Base-by-base conservation (phyloP, 2,797 vertebrate species). In the Xiphophorus birchmanni region DNA sequence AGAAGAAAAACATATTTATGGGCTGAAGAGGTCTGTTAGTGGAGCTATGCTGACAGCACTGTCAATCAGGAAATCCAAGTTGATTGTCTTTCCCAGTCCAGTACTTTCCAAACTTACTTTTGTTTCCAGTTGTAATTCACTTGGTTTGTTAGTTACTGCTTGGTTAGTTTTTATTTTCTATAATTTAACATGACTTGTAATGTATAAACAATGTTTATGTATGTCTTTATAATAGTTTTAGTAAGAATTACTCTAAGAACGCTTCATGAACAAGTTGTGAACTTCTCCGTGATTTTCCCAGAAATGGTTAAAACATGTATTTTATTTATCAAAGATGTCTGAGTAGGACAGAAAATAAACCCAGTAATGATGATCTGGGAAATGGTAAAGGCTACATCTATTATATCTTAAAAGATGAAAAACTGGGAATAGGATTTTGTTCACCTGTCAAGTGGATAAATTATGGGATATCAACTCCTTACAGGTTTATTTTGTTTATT, bases 41-140 rank as follows among this genome's bases (percentile, higher is more conserved):
- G 69, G 52, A 56, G 74, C 17, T n/a, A n/a, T 54, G 48, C 48
- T 74, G 48, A 54, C 48, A 74, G 50, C 11, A 17, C 35, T 74
- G 73, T 37, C 73, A 74, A 42, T 52, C 73, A n/a, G 50, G 4
- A 40, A 54, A 40, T 74, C 13, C 50, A 40, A 75, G 35, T 42
- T 58, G 37, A 56, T 42, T n/a, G 44, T 75, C 23, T 40, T n/a
- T 37, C 13, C 35, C 37, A 56, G 12, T 54, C 37, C 35, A 75
- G 21, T 56, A 75, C 50, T 74, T 74, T 56, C 32, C 50, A 69
- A 48, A 69, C 35, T n/a, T n/a, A 69, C 60, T 40, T 40, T 52
- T n/a, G 47, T 78, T 78, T 42, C 42, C 26, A 42, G 52, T 56
- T 40, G 23, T 54, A 54, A 9, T 75, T 75, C 37, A 37, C 32